Evolutionary conservation across 2,888 invertebrate genomes (phyloP).

Genomic region (Tipula confusa): DNA sequence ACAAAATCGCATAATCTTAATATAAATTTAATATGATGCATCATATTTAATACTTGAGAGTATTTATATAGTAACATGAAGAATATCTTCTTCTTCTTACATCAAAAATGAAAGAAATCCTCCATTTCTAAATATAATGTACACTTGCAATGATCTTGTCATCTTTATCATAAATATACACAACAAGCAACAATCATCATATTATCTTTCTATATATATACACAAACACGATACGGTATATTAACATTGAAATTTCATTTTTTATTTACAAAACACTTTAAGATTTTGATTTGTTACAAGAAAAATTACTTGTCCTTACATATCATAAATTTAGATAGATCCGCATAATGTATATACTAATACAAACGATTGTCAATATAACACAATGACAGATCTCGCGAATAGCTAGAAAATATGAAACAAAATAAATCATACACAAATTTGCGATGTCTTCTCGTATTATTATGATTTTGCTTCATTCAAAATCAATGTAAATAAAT

Average conservation of each 20-base stretch:
- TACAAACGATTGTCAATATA: neutral
- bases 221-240: neutral
- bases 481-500: neutral
- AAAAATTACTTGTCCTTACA: neutral
- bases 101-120: neutral
- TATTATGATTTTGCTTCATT: neutral
- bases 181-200: neutral
- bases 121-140: neutral
- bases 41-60: neutral
- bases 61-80: neutral
- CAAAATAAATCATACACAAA: neutral
- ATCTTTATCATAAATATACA: neutral
- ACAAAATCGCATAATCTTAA: neutral
- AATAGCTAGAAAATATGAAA: neutral
- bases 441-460: neutral
- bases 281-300: slow-evolving; percentile 12
- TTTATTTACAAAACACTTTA: slow-evolving; percentile 15
- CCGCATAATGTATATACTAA: neutral
- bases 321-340: neutral
- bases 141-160: neutral
- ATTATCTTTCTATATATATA: neutral
- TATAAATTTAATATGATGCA: neutral
- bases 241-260: neutral
- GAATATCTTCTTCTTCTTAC: neutral
- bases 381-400: neutral